Evolutionary conservation across 2,113 vertebrate species (phyloP).

Genomic region (Electrona antarctica): DNA sequence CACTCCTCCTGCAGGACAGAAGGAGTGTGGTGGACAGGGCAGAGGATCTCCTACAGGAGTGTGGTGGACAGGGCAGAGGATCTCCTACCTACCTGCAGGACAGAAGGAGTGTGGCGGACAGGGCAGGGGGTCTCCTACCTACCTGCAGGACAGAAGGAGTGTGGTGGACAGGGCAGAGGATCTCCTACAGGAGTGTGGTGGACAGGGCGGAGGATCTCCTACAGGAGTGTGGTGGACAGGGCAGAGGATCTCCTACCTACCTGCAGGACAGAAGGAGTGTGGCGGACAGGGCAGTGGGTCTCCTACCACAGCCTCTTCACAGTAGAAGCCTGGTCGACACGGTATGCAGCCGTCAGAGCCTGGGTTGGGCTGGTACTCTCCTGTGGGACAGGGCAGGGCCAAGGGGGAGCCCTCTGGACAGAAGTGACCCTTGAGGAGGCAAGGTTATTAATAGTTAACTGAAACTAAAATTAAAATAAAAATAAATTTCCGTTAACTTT

Average conservation of each 20-base stretch:
- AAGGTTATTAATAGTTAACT: not conserved
- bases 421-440: slow-evolving; percentile 83
- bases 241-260: slow-evolving; percentile 61
- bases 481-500: not conserved
- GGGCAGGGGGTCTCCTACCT: slow-evolving; percentile 74
- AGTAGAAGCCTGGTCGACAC: slow-evolving; percentile 88
- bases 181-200: slow-evolving; percentile 77
- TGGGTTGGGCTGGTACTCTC: slow-evolving; percentile 85
- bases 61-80: not conserved
- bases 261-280: slow-evolving; percentile 87
- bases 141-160: slow-evolving; percentile 86
- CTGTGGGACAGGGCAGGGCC: slow-evolving; percentile 81
- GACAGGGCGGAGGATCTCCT: slow-evolving; percentile 61
- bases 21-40: slow-evolving; percentile 56
- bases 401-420: slow-evolving; percentile 80
- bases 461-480: not conserved
- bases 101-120: slow-evolving; percentile 90
- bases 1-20: slow-evolving; percentile 79
- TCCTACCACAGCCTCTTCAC: slow-evolving; percentile 81
- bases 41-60: slow-evolving; percentile 29
- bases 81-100: slow-evolving; percentile 79
- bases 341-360: slow-evolving; percentile 83
- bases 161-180: slow-evolving; percentile 84
- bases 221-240: too few species aligned
- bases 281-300: slow-evolving; percentile 82